These are phyloP conservation scores for Capreolus pygargus DNA, from an alignment of 2,113 vertebrate species.

Conservation along the genomic window DNA sequence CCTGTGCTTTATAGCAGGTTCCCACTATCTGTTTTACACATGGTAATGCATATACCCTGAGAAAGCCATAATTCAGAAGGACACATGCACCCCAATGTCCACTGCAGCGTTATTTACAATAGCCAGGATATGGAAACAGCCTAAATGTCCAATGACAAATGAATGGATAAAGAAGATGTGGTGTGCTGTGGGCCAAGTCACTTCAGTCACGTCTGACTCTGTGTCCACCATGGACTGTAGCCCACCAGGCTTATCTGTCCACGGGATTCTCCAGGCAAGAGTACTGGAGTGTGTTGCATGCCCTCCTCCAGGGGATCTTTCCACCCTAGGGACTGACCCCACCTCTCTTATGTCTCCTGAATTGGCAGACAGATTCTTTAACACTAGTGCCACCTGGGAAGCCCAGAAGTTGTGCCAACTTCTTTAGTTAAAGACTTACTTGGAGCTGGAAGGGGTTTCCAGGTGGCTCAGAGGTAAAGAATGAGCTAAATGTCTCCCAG, in stretches of 20 bases:
- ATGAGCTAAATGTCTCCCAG: neutral
- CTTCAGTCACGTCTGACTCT: neutral
- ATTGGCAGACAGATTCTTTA: neutral
- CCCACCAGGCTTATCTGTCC: neutral
- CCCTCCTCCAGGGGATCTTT: neutral
- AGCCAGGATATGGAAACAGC: neutral
- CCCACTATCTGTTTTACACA: neutral
- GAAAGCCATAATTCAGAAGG: neutral
- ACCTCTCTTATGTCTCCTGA: neutral
- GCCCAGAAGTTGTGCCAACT: neutral
- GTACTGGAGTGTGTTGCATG: neutral
- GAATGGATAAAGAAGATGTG: neutral
- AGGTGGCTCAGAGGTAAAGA: neutral
- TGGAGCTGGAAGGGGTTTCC: neutral
- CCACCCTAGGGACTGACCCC: neutral
- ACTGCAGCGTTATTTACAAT: neutral
- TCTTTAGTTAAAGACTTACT: neutral
- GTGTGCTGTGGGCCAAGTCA: neutral
- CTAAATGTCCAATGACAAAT: neutral
- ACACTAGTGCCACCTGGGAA: neutral
- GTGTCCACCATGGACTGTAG: neutral
- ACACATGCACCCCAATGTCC: neutral
- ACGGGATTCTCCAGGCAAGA: neutral
- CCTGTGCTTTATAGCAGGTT: neutral
- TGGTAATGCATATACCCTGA: neutral